These are phyloP conservation scores for Cynodonichthys magdalenae DNA, from an alignment of 2,797 vertebrate genomes.

Conservation along the genomic window DNA sequence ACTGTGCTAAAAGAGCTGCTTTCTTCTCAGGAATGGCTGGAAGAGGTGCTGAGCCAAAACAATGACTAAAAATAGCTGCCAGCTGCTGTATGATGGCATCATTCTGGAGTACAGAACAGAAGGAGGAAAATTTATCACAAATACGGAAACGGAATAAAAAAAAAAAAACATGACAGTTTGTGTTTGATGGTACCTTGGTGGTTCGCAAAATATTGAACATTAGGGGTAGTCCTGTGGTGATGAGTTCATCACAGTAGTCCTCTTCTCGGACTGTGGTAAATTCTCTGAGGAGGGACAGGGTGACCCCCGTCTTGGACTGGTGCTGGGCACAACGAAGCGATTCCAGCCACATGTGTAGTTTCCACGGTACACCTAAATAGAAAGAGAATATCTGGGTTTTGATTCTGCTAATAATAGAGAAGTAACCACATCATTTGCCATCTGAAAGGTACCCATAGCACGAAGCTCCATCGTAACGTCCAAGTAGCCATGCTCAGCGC, in stretches of 20 bases:
- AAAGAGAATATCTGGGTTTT: background rate
- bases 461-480: conserved; percentile 98
- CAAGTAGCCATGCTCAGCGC: conserved; percentile 94
- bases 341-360: conserved; percentile 94
- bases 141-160: background rate
- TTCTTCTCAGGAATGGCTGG: conserved; percentile 87
- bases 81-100: conserved; percentile 91
- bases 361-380: conserved; percentile 91
- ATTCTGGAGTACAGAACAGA: conserved; percentile 77
- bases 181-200: conserved; percentile 84
- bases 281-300: conserved; percentile 89
- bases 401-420: background rate
- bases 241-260: conserved; percentile 92
- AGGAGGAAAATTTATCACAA: background rate
- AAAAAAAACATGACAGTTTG: background rate
- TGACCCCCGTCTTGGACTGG: conserved; percentile 88
- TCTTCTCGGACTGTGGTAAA: conserved; percentile 92
- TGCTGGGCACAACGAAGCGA: conserved; percentile 90
- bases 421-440: background rate
- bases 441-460: conserved; percentile 82
- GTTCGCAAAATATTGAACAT: conserved; percentile 91
- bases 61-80: conserved; percentile 90
- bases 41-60: conserved; percentile 90
- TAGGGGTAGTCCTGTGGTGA: conserved; percentile 88
- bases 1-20: conserved; percentile 88